phyloP scores from a whole-genome alignment of 1,140 invertebrate species.

The Whitmania pigra region DNA sequence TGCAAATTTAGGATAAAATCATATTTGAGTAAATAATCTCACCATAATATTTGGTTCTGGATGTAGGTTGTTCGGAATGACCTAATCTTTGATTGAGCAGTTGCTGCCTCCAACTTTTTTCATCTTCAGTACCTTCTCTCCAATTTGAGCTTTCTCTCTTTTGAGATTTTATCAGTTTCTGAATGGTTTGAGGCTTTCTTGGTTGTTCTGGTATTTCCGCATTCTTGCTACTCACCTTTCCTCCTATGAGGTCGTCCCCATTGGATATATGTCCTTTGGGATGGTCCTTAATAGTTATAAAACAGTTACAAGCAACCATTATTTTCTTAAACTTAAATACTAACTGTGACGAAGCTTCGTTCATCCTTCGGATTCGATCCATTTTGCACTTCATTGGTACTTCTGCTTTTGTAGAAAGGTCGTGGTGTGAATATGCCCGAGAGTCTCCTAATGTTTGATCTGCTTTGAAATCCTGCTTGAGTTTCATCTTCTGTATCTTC shows the following conservation, averaged over 20 bases:
- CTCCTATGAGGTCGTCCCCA: not conserved
- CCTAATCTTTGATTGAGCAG: not conserved
- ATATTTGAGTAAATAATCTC: not conserved
- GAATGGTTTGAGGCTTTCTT: no score
- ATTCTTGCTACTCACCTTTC: no score
- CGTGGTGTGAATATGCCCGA: slow-evolving; percentile 7
- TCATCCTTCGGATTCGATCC: not conserved
- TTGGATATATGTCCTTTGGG: not conserved
- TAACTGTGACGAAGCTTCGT: not conserved
- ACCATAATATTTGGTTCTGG: not conserved
- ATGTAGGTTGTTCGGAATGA: not conserved
- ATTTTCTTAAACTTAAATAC: not conserved
- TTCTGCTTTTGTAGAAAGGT: slow-evolving; percentile 11
- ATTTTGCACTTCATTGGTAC: not conserved
- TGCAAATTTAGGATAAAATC: not conserved
- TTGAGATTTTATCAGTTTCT: no score
- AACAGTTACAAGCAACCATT: not conserved
- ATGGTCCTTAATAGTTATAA: not conserved
- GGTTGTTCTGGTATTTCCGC: no score
- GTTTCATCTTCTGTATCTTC: not conserved
- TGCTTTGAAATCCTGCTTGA: not conserved
- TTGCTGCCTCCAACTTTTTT: slow-evolving; percentile 3
- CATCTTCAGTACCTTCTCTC: not conserved
- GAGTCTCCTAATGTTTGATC: not conserved
- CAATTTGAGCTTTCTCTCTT: no score